Evolutionary conservation across 2,888 invertebrate genomes (phyloP), one percentile per base, ranked within the genome.

Genomic region (Tolmerus cingulatus): DNA sequence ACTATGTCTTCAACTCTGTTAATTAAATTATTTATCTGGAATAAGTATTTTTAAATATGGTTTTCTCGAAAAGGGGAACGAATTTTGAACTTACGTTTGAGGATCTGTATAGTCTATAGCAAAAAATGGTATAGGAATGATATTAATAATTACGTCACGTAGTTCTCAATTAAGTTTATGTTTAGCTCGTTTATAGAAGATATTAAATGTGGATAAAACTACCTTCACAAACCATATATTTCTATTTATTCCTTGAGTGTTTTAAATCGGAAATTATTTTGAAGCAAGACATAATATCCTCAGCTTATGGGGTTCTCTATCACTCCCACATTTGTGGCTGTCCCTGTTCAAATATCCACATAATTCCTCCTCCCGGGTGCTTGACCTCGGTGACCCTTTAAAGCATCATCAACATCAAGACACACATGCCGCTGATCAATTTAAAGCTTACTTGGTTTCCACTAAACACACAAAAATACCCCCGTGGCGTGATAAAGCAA

Each of bases 381-480:
- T 66, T 66, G 66, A 66, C 57, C 57, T n/a, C 57, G 23, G 23
- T 19, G 57, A 57, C 66, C 66, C 27, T 66, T 66, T 66, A 66
- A 66, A 23, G 66, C 66, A 27, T 23, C 66, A 66, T 46, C 43
- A 46, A 46, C 27, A 66, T 12, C 7, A 76, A 37, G 34, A 37
- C 76, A 78, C 23, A 43, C 78, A 78, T 23, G 27, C 78, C 78
- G 43, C 78, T n/a, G 27, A 78, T 40, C 23, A 78, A 78, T 78
- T 46, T 40, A 19, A 43, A 43, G 46, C 46, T 27, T 78, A 23
- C 43, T 78, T 76, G 34, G 34, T 78, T 46, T 78, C 46, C 78
- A 78, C 78, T 76, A 76, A 37, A 76, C 76, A 76, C 76, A 55
- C 81, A 81, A 51, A 27, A 34, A 30, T 51, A 81, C 51, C 46